Percentiles rank a stretch among this genome's conserved stretches.
Evolutionary conservation across 2,797 vertebrate genomes (phyloP).

Genomic region (Enteromius anoplus): DNA sequence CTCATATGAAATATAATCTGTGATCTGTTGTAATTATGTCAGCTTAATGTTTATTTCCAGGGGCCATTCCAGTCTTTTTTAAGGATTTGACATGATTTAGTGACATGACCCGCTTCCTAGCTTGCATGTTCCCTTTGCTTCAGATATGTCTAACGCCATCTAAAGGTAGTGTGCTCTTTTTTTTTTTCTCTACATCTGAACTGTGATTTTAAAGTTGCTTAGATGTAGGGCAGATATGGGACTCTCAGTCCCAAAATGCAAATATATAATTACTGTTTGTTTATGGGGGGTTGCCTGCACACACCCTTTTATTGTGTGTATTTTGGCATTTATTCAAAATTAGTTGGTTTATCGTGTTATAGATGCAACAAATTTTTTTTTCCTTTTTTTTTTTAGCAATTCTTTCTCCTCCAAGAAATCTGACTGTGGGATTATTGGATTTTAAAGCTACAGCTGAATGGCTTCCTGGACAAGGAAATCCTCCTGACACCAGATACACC

Average conservation of each 20-base stretch:
- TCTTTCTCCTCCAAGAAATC: slow-evolving; percentile 58
- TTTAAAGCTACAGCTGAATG: slow-evolving; percentile 54
- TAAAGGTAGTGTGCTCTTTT: slow-evolving; percentile 52
- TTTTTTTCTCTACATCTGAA: background rate
- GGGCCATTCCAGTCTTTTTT: background rate
- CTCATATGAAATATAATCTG: background rate
- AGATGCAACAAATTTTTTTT: background rate
- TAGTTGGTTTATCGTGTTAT: background rate
- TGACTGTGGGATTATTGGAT: slow-evolving; percentile 59
- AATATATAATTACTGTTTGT: background rate
- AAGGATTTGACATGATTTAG: slow-evolving; percentile 25
- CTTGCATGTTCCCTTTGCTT: slow-evolving; percentile 34
- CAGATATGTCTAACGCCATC: slow-evolving; percentile 33
- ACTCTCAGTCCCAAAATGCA: background rate
- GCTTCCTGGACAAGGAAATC: slow-evolving; percentile 52
- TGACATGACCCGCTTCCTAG: slow-evolving; percentile 28
- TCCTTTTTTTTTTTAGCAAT: slow-evolving; percentile 43
- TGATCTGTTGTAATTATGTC: background rate
- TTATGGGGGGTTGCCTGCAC: background rate
- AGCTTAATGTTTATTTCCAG: slow-evolving; percentile 18
- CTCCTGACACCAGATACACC: slow-evolving; percentile 53
- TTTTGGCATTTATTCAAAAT: background rate
- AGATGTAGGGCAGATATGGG: background rate
- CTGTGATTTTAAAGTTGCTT: background rate
- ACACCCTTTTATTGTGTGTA: background rate